A percentile compares a stretch with the other conserved stretches of the same genome.
phyloP scores from a whole-genome alignment of 2,113 vertebrate species.

The Uria lomvia region DNA sequence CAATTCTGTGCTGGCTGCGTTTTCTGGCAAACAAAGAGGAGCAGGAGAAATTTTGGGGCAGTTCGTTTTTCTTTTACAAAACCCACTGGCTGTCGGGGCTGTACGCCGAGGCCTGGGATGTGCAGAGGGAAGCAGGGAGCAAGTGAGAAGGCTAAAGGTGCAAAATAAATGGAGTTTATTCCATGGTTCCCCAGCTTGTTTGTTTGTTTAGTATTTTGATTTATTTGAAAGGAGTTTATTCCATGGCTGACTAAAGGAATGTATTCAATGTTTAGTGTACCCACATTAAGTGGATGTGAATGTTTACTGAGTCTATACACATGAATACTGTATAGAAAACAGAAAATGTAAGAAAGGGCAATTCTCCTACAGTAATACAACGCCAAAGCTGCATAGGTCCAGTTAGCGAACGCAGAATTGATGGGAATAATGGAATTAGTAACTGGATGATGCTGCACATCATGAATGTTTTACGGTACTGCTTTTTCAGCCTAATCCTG shows the following conservation, averaged over 20 bases:
- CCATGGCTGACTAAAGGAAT: background rate
- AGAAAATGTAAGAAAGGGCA: background rate
- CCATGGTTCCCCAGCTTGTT: background rate
- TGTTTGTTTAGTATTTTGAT: conserved; percentile 15
- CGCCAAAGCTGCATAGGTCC: background rate
- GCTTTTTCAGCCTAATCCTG: background rate
- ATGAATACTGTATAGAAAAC: background rate
- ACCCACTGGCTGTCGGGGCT: background rate
- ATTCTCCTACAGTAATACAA: background rate
- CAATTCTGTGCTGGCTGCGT: background rate
- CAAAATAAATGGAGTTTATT: background rate
- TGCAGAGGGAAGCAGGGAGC: background rate
- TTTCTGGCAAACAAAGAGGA: background rate
- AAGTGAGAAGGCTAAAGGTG: background rate
- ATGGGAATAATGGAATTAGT: background rate
- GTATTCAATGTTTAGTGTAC: background rate
- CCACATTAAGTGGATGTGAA: background rate
- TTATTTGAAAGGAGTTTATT: conserved; percentile 23
- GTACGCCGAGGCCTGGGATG: background rate
- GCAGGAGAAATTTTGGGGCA: background rate
- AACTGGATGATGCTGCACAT: background rate
- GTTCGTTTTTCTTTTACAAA: background rate
- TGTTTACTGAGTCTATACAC: background rate
- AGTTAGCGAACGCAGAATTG: background rate
- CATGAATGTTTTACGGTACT: background rate